Base-by-base conservation (phyloP, 2,797 vertebrate genomes). In the Melanotaenia nigrans region DNA sequence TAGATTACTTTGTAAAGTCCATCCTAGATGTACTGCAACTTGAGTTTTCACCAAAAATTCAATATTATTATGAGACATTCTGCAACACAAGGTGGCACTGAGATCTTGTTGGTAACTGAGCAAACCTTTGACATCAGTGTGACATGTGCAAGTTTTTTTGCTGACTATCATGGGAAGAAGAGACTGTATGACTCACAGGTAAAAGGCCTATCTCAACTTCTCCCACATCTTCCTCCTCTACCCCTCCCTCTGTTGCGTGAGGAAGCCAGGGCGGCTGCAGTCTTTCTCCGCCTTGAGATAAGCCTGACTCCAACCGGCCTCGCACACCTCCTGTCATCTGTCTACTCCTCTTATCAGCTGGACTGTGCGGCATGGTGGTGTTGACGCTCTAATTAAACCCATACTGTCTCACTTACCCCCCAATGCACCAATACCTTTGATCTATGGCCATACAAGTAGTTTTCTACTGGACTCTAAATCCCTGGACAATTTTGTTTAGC, bases 271-370 rank as follows among this genome's bases (percentile, higher is more conserved):
- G 93, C 90, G 91, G 90, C 92, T 90, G 90, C 85, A 82, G 90
- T 79, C 90, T 87, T 80, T 87, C 91, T 89, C 89, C 84, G 73
- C 87, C 89, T 83, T 20, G 62, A 94, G 94, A 95, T 95, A 95
- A 95, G 92, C 76, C 91, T 94, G 94, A 94, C 94, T 95, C 94
- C 93, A 92, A 81, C 85, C 77, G 74, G 89, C 90, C 90, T 87
- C 89, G 78, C 87, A 92, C 94, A 91, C 93, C 93, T 94, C 94
- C 92, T 94, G 93, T 93, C 93, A 91, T 92, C 92, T 90, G 92
- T 94, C 93, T 94, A 90, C 89, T 86, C 62, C 74, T 74, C 92
- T 94, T 95, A 94, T 95, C 94, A 90, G 90, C 85, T 65, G 73
- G 82, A 77, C 77, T 33, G 77, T 72, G 83, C 82, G 72, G 82